These are phyloP conservation scores for Rhabdomys dilectus DNA, from an alignment of 2,113 vertebrate genomes.

Conservation along the genomic window DNA sequence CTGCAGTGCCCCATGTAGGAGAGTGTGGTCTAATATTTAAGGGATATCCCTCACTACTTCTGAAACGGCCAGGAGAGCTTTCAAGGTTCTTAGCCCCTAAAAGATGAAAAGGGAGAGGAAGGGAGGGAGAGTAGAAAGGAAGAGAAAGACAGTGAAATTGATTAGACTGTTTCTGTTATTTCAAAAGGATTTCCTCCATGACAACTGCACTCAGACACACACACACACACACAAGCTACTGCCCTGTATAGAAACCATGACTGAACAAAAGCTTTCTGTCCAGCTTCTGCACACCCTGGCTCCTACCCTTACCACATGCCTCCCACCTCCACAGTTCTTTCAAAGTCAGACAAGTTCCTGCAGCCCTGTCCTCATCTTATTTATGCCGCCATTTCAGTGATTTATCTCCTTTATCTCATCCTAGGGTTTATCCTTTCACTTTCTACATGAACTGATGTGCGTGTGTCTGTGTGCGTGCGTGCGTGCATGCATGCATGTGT, in stretches of 20 bases:
- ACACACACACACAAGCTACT: not conserved
- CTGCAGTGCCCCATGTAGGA: not conserved
- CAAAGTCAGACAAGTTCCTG: slow-evolving; percentile 10
- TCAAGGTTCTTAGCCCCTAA: not conserved
- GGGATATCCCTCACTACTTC: not conserved
- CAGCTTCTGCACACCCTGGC: not conserved
- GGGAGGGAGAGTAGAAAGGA: not conserved
- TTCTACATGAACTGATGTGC: not conserved
- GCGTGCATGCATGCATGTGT: too few relatives aligned
- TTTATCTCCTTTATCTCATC: not conserved
- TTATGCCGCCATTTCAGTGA: not conserved
- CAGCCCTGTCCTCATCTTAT: not conserved
- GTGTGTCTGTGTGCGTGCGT: too few relatives aligned
- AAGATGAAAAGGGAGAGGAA: not conserved
- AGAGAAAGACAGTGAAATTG: not conserved
- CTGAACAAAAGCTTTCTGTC: not conserved
- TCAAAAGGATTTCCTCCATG: not conserved
- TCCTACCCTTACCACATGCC: not conserved
- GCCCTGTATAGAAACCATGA: not conserved
- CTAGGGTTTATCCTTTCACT: not conserved
- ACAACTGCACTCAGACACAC: not conserved
- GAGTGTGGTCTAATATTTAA: not conserved
- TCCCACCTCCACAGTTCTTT: not conserved
- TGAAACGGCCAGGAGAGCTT: not conserved
- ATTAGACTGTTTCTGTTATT: not conserved